Conservation (phyloP, 2,113 vertebrate genomes). For the Callithrix jacchus region DNA sequence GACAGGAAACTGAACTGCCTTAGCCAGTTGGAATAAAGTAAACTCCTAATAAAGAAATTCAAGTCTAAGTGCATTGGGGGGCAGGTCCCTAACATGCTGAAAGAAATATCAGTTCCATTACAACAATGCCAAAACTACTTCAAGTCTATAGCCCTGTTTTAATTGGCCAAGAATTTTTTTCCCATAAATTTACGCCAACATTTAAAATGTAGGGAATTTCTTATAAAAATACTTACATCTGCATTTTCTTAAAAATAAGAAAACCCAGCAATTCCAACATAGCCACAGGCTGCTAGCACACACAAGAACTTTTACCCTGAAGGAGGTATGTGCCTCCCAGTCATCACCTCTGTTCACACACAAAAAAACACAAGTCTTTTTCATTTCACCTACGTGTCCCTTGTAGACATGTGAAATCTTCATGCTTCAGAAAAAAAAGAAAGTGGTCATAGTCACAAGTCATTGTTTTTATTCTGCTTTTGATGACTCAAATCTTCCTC, state of each 20-base stretch:
- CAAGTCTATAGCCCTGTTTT: background rate
- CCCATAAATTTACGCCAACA: background rate
- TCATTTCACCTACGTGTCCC: background rate
- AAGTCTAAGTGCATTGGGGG: background rate
- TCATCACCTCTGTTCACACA: background rate
- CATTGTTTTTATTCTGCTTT: background rate
- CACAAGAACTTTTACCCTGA: background rate
- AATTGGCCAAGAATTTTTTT: background rate
- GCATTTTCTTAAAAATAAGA: background rate
- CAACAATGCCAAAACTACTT: background rate
- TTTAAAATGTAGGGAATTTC: conserved; percentile 5
- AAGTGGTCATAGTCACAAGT: background rate
- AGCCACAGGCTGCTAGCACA: background rate
- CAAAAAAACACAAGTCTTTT: background rate
- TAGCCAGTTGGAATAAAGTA: background rate
- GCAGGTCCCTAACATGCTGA: background rate
- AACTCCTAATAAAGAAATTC: background rate
- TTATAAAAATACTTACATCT: background rate
- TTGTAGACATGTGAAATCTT: background rate
- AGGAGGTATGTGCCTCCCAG: fast-evolving
- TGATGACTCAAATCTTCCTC: background rate
- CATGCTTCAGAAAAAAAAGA: background rate
- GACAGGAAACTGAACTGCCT: conserved; percentile 12
- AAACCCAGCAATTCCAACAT: background rate
- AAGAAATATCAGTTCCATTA: background rate